Evolutionary conservation across 2,888 invertebrate species (phyloP).

Genomic region (Clunio marinus): DNA sequence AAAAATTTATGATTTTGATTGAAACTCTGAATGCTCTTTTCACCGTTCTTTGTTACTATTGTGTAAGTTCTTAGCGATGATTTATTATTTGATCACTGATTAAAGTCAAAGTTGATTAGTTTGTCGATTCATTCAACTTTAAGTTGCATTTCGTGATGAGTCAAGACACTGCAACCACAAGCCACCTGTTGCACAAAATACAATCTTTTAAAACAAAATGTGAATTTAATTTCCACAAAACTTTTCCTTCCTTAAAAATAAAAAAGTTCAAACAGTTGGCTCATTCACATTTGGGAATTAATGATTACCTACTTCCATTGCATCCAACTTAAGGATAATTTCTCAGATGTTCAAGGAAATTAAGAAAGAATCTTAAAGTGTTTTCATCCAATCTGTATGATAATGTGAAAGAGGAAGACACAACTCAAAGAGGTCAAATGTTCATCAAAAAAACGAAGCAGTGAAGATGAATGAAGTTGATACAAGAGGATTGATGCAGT

Average conservation of each 20-base stretch:
- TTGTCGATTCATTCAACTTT: too few relatives aligned
- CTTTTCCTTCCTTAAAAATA: neutral
- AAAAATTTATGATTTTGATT: neutral
- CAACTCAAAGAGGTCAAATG: conserved; percentile 25
- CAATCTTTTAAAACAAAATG: neutral
- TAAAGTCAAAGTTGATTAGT: neutral
- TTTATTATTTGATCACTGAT: neutral
- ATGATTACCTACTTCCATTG: neutral
- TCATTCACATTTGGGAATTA: neutral
- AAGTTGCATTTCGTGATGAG: too few relatives aligned
- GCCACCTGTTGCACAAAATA: neutral
- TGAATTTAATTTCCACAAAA: neutral
- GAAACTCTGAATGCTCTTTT: conserved; percentile 4
- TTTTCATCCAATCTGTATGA: neutral
- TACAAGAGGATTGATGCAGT: conserved; percentile 11
- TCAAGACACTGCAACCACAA: too few relatives aligned
- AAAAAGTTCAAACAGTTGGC: neutral
- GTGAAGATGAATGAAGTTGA: conserved; percentile 5
- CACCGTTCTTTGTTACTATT: too few relatives aligned
- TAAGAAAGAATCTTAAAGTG: neutral
- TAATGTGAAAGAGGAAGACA: neutral
- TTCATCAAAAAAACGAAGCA: conserved; percentile 1
- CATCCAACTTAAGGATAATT: neutral
- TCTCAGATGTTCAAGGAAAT: neutral
- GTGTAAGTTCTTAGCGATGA: conserved; percentile 1